These are phyloP conservation scores for Drosophila aff. DNA, from an alignment of 1,140 invertebrate genomes.

Conservation along the genomic window DNA sequence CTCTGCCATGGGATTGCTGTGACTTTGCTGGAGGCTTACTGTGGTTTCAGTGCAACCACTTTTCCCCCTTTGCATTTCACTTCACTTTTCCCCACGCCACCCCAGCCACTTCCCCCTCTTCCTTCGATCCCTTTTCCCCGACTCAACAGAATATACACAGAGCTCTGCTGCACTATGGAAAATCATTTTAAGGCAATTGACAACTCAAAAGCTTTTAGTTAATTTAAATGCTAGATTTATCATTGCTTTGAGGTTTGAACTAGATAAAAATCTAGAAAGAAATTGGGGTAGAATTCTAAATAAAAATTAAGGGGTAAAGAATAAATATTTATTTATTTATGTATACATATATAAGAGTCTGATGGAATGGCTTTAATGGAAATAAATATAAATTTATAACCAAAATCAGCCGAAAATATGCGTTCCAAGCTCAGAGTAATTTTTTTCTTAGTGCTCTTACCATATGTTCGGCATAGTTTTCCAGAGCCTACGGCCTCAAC, in stretches of 20 bases:
- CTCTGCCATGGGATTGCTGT: slow-evolving; percentile 34
- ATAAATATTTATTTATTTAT: too few relatives aligned
- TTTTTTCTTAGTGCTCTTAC: background rate
- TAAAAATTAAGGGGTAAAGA: background rate
- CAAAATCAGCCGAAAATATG: background rate
- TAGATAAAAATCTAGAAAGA: background rate
- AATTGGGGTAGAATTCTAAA: background rate
- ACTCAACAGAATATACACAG: background rate
- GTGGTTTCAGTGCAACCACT: slow-evolving; percentile 14
- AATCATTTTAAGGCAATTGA: background rate
- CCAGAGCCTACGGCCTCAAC: slow-evolving; percentile 19
- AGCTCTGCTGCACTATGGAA: slow-evolving; percentile 21
- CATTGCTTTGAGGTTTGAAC: background rate
- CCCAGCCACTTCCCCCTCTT: background rate
- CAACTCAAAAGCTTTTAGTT: background rate
- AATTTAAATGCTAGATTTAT: background rate
- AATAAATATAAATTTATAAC: background rate
- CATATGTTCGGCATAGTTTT: slow-evolving; percentile 17
- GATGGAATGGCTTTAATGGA: background rate
- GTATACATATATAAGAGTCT: background rate
- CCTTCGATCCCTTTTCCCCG: background rate
- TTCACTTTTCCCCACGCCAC: background rate
- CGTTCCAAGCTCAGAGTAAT: too few relatives aligned
- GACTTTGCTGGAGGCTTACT: slow-evolving; percentile 32
- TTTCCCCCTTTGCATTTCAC: slow-evolving; percentile 8